Base-by-base conservation (phyloP, 2,113 vertebrate species). In the Synodontis membranacea region DNA sequence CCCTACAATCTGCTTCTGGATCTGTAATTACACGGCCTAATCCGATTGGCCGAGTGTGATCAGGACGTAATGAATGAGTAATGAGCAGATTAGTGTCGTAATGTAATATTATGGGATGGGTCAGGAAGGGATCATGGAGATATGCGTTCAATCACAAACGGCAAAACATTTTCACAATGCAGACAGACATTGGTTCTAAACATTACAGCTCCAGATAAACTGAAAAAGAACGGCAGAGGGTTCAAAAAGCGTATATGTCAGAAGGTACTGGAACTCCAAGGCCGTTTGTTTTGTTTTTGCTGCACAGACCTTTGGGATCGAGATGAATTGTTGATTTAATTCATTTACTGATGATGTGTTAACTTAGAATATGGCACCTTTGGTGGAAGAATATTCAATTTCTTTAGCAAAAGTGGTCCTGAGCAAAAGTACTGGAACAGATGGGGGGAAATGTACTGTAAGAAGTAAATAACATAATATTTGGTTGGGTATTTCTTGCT, bases 31-130 rank as follows among this genome's bases (percentile, higher is more conserved):
- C 81, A 44, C 17, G 54, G 37, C 44, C 56, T 87, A 87, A 87
- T 87, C 86, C 58, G 86, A 87, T 87, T 87, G 80, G 86, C 80
- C 46, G 72, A 87, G 80, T 54, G 28, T 9, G 56, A 87, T 66
- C 70, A 87, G 86, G 70, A 70, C 46, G 28, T 87, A 87, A 87
- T 87, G 70, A 87, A 87, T 34, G 86, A 87, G 70, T 87, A 62
- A 87, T 66, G 86, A 87, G 44, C 80, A 66, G 86, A 87, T 87
- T 83, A 87, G 54, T 50, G 70, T n/a, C 11, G 56, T 87, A 87
- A 87, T 87, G 70, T 56, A 84, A 87, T 87, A 87, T 83, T 83
- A 87, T 78, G 28, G 80, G 80, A 87, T 82, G 54, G 68, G 70
- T 60, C 66, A 82, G 70, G 86, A 83, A 76, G 80, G 60, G 70